phyloP scores from a whole-genome alignment of 2,888 invertebrate species.

The Pristionchus mayeri region DNA sequence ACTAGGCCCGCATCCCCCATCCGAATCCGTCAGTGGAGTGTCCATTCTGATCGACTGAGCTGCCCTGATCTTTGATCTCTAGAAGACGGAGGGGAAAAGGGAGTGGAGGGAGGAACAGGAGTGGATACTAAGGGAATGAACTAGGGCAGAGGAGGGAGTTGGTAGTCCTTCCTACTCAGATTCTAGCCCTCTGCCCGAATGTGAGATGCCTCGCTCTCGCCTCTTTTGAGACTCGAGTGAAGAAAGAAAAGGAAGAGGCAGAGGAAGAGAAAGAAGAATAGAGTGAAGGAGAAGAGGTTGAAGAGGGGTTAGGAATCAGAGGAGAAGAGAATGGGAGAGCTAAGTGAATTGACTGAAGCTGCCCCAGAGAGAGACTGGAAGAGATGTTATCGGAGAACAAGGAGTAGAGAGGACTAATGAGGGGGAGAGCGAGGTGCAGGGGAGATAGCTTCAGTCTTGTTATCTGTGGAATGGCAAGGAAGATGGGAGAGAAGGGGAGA shows the following conservation, averaged over 20 bases:
- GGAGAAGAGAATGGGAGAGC: constrained; percentile 2
- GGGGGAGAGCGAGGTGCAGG: not conserved
- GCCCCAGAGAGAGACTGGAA: not conserved
- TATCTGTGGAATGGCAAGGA: not conserved
- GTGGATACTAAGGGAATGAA: not conserved
- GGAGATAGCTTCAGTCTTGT: not conserved
- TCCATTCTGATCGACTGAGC: not conserved
- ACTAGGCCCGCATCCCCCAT: not conserved
- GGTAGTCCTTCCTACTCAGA: constrained; percentile 13
- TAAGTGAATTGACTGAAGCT: constrained; percentile 7
- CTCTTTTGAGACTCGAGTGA: not conserved
- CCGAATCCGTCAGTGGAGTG: constrained; percentile 5
- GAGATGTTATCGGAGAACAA: not conserved
- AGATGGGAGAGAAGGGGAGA: not conserved
- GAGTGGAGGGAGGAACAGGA: not conserved
- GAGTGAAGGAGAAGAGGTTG: constrained; percentile 39
- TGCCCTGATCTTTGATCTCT: constrained; percentile 15
- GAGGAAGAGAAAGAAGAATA: constrained; percentile 23
- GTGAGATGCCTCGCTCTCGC: constrained; percentile 22
- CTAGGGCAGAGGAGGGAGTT: not conserved
- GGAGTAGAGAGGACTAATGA: not conserved
- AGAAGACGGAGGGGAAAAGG: not conserved
- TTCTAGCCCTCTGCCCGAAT: not conserved
- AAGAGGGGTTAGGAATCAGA: constrained; percentile 42
- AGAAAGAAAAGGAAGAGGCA: constrained; percentile 19